phyloP scores from a whole-genome alignment of 2,888 invertebrate genomes.

The Heteromurus nitidus region DNA sequence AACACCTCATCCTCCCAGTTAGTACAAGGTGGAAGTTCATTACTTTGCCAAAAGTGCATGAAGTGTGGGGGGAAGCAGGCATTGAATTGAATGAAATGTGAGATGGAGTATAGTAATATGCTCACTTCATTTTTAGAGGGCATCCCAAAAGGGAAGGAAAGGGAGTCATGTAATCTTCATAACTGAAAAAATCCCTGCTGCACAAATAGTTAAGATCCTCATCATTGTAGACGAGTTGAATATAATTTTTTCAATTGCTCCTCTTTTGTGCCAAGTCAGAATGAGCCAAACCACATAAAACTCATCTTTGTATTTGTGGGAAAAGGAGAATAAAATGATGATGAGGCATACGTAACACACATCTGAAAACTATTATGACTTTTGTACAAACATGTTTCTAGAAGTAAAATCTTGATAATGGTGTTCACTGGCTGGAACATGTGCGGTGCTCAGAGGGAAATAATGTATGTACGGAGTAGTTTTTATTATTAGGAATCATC shows the following conservation, averaged over 20 bases:
- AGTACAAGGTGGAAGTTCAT: conserved; percentile 44
- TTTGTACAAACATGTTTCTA: conserved; percentile 31
- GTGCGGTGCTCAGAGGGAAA: neutral
- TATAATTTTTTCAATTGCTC: neutral
- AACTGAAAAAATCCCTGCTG: conserved; percentile 43
- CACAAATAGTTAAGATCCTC: conserved; percentile 6
- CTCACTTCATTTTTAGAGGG: neutral
- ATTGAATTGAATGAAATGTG: neutral
- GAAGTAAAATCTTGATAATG: conserved; percentile 46
- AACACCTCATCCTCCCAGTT: conserved; percentile 40
- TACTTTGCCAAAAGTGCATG: conserved; percentile 46
- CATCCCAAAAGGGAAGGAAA: conserved; percentile 1
- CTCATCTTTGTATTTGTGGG: neutral
- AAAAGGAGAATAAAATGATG: neutral
- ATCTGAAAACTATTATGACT: conserved; percentile 14
- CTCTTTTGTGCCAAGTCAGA: neutral
- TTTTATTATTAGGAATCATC: no score
- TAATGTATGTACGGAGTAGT: neutral
- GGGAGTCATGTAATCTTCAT: conserved; percentile 42
- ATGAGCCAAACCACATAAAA: neutral
- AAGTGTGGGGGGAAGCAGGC: conserved; percentile 6
- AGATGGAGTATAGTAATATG: neutral
- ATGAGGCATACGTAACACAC: neutral
- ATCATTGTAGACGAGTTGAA: neutral
- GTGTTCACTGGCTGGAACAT: conserved; percentile 56